These are phyloP conservation scores for Parazoanthus darwini DNA, from an alignment of 92 coral and sea anemone species.

Conservation along the genomic window DNA sequence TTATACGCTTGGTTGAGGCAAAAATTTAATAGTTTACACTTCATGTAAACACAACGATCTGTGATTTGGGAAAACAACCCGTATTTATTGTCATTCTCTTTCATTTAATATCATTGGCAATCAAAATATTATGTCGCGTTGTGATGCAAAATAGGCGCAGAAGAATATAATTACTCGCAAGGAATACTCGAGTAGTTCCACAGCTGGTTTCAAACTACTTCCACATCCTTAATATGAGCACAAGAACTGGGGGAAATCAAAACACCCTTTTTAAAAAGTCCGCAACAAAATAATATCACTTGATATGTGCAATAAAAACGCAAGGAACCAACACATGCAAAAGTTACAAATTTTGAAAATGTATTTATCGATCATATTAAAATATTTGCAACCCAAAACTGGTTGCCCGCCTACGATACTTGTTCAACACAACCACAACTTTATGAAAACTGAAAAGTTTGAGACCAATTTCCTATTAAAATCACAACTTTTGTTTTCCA, in stretches of 20 bases:
- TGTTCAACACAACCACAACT: neutral
- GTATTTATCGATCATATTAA: too few relatives aligned
- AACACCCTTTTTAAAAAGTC: too few relatives aligned
- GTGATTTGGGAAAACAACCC: neutral
- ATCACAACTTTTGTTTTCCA: too few relatives aligned
- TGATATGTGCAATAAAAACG: neutral
- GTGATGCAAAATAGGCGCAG: neutral
- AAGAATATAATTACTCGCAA: neutral
- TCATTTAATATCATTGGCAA: neutral
- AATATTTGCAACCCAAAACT: neutral
- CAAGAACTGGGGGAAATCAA: neutral
- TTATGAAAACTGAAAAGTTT: too few relatives aligned
- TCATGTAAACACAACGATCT: too few relatives aligned
- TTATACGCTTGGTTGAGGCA: neutral
- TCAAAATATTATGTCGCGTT: conserved; percentile 8
- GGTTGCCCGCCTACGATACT: neutral
- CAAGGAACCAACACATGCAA: neutral
- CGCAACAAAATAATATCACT: too few relatives aligned
- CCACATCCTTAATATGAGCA: neutral
- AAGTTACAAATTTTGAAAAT: neutral
- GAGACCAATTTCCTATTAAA: too few relatives aligned
- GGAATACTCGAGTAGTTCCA: too few relatives aligned
- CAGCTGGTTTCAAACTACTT: too few relatives aligned
- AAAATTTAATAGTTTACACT: neutral
- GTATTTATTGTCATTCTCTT: neutral